These are phyloP conservation scores for Synergus japonicus DNA, from an alignment of 2,888 invertebrate genomes.

Conservation along the genomic window DNA sequence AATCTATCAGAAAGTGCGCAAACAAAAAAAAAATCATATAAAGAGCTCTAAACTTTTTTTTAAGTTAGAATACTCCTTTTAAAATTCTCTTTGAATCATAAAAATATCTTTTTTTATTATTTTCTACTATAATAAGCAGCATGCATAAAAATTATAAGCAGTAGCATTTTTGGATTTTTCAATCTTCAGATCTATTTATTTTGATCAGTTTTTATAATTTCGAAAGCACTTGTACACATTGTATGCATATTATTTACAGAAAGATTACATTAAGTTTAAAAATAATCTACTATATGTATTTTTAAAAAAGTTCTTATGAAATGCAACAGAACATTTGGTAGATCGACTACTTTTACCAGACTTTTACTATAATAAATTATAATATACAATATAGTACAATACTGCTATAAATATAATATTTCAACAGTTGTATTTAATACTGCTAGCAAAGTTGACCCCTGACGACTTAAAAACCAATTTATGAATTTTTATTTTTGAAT, in stretches of 20 bases:
- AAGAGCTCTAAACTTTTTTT: neutral
- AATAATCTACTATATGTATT: neutral
- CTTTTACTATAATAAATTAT: neutral
- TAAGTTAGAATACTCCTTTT: neutral
- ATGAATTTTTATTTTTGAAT: too few species aligned
- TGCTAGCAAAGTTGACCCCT: too few species aligned
- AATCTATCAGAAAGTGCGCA: neutral
- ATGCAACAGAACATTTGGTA: neutral
- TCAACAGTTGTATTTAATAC: neutral
- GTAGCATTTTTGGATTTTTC: too few species aligned
- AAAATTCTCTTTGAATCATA: neutral
- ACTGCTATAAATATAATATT: conserved; percentile 2
- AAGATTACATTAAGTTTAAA: neutral
- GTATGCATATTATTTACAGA: too few species aligned
- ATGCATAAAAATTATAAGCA: too few species aligned
- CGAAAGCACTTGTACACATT: neutral
- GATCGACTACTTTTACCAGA: neutral
- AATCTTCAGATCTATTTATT: neutral
- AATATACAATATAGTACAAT: neutral
- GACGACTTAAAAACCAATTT: too few species aligned
- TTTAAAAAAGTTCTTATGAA: neutral
- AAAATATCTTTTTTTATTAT: neutral
- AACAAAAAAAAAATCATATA: neutral
- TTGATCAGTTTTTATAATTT: neutral
- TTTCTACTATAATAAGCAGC: neutral